Evolutionary conservation across 2,797 vertebrate genomes (phyloP).

Genomic region (Oreochromis grahami): DNA sequence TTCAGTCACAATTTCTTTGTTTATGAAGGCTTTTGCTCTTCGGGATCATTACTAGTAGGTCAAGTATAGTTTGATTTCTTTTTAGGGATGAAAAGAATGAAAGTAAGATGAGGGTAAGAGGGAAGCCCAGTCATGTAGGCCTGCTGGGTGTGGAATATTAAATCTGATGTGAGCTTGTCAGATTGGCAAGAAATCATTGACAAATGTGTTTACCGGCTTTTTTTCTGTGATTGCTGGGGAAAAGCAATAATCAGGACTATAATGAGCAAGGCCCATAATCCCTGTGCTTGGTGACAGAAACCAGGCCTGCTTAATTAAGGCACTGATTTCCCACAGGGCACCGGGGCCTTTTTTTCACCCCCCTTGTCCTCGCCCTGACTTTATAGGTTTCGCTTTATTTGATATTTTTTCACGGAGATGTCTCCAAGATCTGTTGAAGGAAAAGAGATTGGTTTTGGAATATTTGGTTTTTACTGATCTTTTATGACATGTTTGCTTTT

Average conservation of each 20-base stretch:
- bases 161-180: slow-evolving; percentile 41
- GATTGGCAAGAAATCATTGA: slow-evolving; percentile 62
- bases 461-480: not conserved
- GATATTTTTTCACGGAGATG: slow-evolving; percentile 12
- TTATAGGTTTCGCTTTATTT: slow-evolving; percentile 44
- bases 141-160: slow-evolving; percentile 19
- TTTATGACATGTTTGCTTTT: not conserved
- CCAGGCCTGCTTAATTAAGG: slow-evolving; percentile 73
- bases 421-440: not conserved
- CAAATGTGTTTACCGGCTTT: slow-evolving; percentile 59
- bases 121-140: not conserved
- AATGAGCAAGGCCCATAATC: slow-evolving; percentile 66
- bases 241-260: slow-evolving; percentile 71
- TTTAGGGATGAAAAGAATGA: not conserved
- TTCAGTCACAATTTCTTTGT: not conserved
- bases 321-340: slow-evolving; percentile 74
- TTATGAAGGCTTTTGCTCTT: slow-evolving; percentile 1
- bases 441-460: not conserved
- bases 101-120: not conserved
- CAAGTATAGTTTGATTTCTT: not conserved
- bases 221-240: slow-evolving; percentile 58
- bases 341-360: slow-evolving; percentile 1
- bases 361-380: slow-evolving; percentile 18
- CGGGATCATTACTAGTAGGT: not conserved
- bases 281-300: slow-evolving; percentile 65